A percentile compares a stretch with the other conserved stretches of the same genome.
Evolutionary conservation across 2,797 vertebrate species (phyloP).

Genomic region (Austrolebias charrua): DNA sequence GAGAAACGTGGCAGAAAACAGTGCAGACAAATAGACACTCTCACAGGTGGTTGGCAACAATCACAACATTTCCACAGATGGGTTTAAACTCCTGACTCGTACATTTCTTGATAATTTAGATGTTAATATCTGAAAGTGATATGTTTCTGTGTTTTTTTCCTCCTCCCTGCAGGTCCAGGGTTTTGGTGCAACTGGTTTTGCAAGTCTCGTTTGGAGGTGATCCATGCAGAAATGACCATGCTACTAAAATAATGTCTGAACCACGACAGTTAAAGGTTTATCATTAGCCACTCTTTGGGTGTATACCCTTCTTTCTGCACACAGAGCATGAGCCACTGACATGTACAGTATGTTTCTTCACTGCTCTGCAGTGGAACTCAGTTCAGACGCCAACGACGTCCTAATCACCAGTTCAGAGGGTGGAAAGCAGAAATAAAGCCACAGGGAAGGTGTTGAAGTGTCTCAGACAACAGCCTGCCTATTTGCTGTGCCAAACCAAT

Average conservation of each 20-base stretch:
- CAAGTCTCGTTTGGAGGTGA: slow-evolving; percentile 69
- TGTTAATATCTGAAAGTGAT: neutral
- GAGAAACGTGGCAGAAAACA: no score
- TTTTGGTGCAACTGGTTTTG: slow-evolving; percentile 57
- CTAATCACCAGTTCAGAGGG: slow-evolving; percentile 54
- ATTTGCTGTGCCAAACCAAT: slow-evolving; percentile 53
- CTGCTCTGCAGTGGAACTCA: slow-evolving; percentile 56
- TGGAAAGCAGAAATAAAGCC: slow-evolving; percentile 38
- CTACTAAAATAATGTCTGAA: neutral
- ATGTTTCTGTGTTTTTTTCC: neutral
- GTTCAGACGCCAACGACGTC: slow-evolving; percentile 53
- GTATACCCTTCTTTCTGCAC: slow-evolving; percentile 27
- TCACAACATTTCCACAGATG: slow-evolving; percentile 1
- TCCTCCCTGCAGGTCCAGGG: slow-evolving; percentile 62
- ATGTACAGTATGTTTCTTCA: slow-evolving; percentile 53
- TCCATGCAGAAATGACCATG: slow-evolving; percentile 17
- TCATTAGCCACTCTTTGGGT: neutral
- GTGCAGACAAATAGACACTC: no score
- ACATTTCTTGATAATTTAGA: neutral
- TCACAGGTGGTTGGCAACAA: no score
- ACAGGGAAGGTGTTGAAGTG: slow-evolving; percentile 2
- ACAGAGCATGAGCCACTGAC: slow-evolving; percentile 57
- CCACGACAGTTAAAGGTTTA: neutral
- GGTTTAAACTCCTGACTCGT: slow-evolving; percentile 4
- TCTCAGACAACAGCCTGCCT: slow-evolving; percentile 17